Base-by-base conservation (phyloP, 2,113 vertebrate genomes). In the Martes martes region DNA sequence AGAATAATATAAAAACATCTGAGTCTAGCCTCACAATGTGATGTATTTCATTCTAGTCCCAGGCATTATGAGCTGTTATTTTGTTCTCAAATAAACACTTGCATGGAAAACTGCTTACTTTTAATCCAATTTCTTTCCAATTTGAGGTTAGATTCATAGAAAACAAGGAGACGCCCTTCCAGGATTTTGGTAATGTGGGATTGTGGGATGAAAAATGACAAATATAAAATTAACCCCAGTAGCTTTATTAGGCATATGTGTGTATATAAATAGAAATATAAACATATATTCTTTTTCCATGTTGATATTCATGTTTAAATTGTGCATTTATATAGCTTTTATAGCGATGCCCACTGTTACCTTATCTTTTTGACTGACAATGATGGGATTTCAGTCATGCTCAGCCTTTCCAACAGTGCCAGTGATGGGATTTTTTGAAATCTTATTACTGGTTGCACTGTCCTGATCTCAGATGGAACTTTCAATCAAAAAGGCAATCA, bases 401-500 rank as follows among this genome's bases (percentile, higher is more conserved):
- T 98, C 98, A 98, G 95, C 97, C 97, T 98, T 98, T 99, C 98
- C 98, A 96, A 98, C 98, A 98, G 98, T 97, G 98, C 98, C 98
- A 98, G 97, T 98, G 98, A 99, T 99, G 98, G 98, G 98, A 98
- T 99, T 99, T 98, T 98, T 98, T 98, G 98, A 99, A 99, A 99
- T 99, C 99, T 98, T 99, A 99, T 99, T 99, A 99, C 98, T 96
- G 98, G 97, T 97, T 98, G 97, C 31, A 59, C 98, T 98, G 97
- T 97, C 63, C 81, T 98, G 98, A 98, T 99, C 98, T 99, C 98
- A 98, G 98, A 99, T 98, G 98, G 98, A 98, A 98, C 98, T 99
- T 99, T 98, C 99, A 99, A 99, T 99, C 99, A 99, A 98, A 99
- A 99, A 99, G 98, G 98, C 99, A 99, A 99, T 99, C 98, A 99